phyloP scores from a whole-genome alignment of 2,113 vertebrate genomes.

The Pterophyllum scalare region DNA sequence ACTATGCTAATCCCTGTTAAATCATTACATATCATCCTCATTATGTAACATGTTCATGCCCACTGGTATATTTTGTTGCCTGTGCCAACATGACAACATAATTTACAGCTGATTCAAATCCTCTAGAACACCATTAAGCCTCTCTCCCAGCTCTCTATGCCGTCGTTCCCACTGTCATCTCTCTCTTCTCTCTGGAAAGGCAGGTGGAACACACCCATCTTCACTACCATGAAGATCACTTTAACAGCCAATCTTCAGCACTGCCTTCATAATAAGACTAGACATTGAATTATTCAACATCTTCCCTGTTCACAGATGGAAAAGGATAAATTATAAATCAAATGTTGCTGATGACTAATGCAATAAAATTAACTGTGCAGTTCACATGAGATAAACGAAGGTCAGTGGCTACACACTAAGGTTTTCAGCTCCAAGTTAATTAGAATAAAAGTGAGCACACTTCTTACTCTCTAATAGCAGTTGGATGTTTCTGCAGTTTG shows the following conservation, averaged over 20 bases:
- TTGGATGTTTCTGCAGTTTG: constrained; percentile 4
- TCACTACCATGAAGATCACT: background rate
- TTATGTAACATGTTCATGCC: background rate
- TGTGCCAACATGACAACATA: background rate
- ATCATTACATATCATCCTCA: constrained; percentile 2
- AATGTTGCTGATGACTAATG: background rate
- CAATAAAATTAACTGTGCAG: background rate
- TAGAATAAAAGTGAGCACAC: rapidly evolving
- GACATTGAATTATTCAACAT: constrained; percentile 32
- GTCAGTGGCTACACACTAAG: background rate
- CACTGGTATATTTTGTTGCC: background rate
- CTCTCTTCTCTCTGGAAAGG: background rate
- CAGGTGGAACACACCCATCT: background rate
- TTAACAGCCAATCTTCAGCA: background rate
- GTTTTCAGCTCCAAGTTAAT: background rate
- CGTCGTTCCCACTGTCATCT: background rate
- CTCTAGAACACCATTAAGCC: background rate
- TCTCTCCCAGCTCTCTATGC: background rate
- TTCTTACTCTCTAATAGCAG: rapidly evolving
- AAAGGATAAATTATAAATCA: constrained; percentile 23
- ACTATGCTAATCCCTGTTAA: background rate
- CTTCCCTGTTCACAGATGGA: constrained; percentile 4
- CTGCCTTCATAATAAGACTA: background rate
- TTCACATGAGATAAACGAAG: background rate
- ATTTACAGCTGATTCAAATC: background rate